These are phyloP conservation scores for Adelosebastes latens DNA, from an alignment of 2,797 vertebrate genomes.

Conservation along the genomic window DNA sequence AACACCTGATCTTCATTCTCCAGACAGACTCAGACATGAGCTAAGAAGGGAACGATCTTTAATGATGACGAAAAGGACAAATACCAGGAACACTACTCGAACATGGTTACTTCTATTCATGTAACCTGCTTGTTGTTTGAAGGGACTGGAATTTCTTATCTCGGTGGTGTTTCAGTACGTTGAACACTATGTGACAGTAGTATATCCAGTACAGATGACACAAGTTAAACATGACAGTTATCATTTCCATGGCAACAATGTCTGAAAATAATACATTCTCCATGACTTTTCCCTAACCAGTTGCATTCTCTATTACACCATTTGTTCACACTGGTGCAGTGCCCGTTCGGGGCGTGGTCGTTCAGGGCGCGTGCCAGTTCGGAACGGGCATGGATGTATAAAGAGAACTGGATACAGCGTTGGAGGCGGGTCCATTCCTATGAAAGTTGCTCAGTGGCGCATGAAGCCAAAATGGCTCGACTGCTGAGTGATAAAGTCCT, in stretches of 20 bases:
- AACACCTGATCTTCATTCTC: constrained; percentile 65
- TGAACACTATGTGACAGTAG: not conserved
- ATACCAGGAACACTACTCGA: constrained; percentile 40
- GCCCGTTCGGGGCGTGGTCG: no score
- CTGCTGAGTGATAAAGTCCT: no score
- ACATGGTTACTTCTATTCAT: constrained; percentile 20
- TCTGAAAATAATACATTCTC: constrained; percentile 13
- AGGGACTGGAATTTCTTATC: not conserved
- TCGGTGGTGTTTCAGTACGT: not conserved
- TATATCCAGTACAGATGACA: not conserved
- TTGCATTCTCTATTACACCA: not conserved
- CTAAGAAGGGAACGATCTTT: constrained; percentile 67
- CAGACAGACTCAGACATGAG: constrained; percentile 73
- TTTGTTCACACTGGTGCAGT: not conserved
- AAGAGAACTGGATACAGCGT: no score
- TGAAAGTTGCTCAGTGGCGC: no score
- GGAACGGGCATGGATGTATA: no score
- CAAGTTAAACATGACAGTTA: constrained; percentile 16
- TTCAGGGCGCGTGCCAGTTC: no score
- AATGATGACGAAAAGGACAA: constrained; percentile 57
- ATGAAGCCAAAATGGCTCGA: no score
- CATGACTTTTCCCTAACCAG: not conserved
- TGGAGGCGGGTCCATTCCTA: no score
- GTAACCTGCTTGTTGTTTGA: constrained; percentile 12
- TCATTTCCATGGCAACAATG: constrained; percentile 24